phyloP scores from a whole-genome alignment of 2,888 invertebrate genomes.

The Macaria notata region DNA sequence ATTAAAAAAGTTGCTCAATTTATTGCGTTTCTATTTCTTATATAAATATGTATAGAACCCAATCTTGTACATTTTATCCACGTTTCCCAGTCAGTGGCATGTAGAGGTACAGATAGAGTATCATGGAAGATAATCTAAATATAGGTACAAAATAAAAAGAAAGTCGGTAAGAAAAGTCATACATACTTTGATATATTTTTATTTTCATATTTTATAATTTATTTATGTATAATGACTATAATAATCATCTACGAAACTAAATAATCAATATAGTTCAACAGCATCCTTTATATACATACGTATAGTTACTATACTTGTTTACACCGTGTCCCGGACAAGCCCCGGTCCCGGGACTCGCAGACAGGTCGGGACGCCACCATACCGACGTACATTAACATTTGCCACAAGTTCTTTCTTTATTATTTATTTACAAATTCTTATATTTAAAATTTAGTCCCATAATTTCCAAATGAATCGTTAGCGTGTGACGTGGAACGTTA shows the following conservation, averaged over 20 bases:
- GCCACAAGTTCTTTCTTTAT: constrained; percentile 72
- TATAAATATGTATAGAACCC: too few species aligned
- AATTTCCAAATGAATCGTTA: constrained; percentile 67
- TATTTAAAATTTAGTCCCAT: constrained; percentile 78
- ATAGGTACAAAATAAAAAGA: not conserved
- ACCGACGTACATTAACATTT: constrained; percentile 72
- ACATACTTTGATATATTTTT: constrained; percentile 76
- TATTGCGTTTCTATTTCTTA: constrained; percentile 16
- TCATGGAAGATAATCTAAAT: not conserved
- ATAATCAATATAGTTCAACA: constrained; percentile 78
- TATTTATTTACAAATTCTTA: constrained; percentile 80
- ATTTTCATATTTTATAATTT: constrained; percentile 71
- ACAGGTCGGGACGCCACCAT: too few species aligned
- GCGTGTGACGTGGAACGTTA: constrained; percentile 50
- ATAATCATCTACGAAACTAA: constrained; percentile 81
- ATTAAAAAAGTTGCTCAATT: constrained; percentile 79
- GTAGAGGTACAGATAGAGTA: too few species aligned
- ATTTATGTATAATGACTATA: constrained; percentile 80
- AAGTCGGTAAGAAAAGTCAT: constrained; percentile 10
- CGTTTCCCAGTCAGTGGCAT: too few species aligned
- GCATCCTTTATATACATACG: constrained; percentile 80
- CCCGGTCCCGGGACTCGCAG: too few species aligned
- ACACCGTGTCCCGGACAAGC: constrained; percentile 37
- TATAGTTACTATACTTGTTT: constrained; percentile 66
- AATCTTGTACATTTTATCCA: too few species aligned